Conservation (phyloP, 2,888 invertebrate genomes). For the Ornithoptera alexandrae region DNA sequence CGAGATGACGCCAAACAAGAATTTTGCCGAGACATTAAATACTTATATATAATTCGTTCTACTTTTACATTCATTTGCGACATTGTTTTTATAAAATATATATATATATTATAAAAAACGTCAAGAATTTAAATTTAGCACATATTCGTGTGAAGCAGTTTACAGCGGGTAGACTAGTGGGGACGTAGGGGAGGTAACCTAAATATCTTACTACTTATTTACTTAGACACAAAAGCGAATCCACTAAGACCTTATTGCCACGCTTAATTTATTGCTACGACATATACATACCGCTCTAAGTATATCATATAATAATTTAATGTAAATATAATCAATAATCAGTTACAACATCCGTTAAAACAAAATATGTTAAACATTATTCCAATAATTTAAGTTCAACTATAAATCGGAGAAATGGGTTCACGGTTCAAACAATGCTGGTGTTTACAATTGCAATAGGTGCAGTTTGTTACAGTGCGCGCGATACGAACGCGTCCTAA, state of each 20-base stretch:
- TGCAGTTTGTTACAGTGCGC: constrained; percentile 61
- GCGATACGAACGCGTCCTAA: constrained; percentile 27
- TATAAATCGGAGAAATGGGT: constrained; percentile 57
- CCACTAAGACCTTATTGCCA: constrained; percentile 75
- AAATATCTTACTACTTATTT: constrained; percentile 52
- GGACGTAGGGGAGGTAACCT: constrained; percentile 50
- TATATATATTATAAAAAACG: constrained; percentile 54
- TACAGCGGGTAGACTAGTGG: constrained; percentile 58
- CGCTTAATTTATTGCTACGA: constrained; percentile 78
- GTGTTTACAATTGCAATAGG: constrained; percentile 42
- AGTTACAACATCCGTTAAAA: constrained; percentile 76
- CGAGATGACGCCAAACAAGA: constrained; percentile 38
- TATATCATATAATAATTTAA: constrained; percentile 36
- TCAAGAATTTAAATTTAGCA: constrained; percentile 73
- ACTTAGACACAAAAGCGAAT: constrained; percentile 69
- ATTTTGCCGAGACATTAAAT: constrained; percentile 55
- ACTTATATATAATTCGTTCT: constrained; percentile 51
- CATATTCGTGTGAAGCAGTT: constrained; percentile 66
- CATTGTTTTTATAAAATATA: constrained; percentile 69
- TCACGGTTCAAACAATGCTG: constrained; percentile 44
- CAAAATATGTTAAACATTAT: constrained; percentile 71
- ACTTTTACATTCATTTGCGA: constrained; percentile 59
- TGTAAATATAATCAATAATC: constrained; percentile 69
- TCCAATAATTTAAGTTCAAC: constrained; percentile 61
- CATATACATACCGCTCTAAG: constrained; percentile 69